Percentiles rank a stretch among this genome's conserved stretches.
Conservation (phyloP, 2,888 invertebrate genomes). For the Rotaria socialis region DNA sequence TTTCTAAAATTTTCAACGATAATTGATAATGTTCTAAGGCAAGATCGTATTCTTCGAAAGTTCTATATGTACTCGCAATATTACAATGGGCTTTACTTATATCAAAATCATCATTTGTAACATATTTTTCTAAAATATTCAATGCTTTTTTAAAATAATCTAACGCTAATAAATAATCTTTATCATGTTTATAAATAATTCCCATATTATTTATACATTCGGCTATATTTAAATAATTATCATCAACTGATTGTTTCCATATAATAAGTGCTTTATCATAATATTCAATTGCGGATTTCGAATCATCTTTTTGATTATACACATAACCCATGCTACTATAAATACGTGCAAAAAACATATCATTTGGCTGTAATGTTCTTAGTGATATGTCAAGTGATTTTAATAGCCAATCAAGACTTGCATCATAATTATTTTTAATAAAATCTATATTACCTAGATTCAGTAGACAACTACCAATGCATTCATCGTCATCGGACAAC, state of each 20-base stretch:
- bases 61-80: neutral
- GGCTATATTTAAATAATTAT: neutral
- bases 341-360: neutral
- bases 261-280: neutral
- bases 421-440: neutral
- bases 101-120: neutral
- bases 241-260: neutral
- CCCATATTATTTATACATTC: constrained; percentile 21
- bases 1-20: neutral
- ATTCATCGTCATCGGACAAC: neutral
- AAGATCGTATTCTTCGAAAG: neutral
- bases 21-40: neutral
- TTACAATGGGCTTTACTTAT: neutral
- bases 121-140: neutral
- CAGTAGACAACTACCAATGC: neutral
- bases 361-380: neutral
- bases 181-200: neutral
- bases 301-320: neutral
- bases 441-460: neutral
- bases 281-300: neutral
- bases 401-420: neutral
- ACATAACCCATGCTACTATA: neutral
- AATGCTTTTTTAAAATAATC: neutral
- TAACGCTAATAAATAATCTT: neutral
- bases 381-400: neutral